Evolutionary conservation across 2,888 invertebrate genomes (phyloP).

Genomic region (Cartodere bifasciata): DNA sequence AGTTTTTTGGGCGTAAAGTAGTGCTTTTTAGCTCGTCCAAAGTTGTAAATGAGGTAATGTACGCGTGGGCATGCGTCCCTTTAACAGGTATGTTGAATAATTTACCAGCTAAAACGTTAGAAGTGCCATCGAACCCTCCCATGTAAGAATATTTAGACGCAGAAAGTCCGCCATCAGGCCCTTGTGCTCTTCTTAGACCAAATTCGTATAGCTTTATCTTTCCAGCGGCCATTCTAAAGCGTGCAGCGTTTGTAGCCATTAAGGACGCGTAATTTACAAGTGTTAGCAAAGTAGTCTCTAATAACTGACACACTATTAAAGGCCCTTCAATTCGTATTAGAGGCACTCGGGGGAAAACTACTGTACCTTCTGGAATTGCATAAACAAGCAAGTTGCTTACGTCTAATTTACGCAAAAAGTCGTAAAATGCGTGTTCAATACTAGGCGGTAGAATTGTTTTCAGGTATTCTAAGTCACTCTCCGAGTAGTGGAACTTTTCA

Average conservation of each 20-base stretch:
- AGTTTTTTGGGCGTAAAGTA: slow-evolving; percentile 25
- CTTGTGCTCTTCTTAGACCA: slow-evolving; percentile 94
- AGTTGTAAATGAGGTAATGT: slow-evolving; percentile 80
- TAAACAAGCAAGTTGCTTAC: slow-evolving; percentile 74
- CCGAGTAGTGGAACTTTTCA: slow-evolving; percentile 81
- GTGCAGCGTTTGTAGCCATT: slow-evolving; percentile 94
- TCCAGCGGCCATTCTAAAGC: slow-evolving; percentile 91
- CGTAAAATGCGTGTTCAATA: slow-evolving; percentile 82
- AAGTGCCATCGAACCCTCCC: slow-evolving; percentile 95
- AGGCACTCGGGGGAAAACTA: slow-evolving; percentile 93
- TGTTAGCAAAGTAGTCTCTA: slow-evolving; percentile 93
- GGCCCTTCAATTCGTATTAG: slow-evolving; percentile 90
- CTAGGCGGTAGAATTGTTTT: slow-evolving; percentile 68
- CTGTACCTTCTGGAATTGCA: slow-evolving; percentile 91
- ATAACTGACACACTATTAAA: slow-evolving; percentile 81
- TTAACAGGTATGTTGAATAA: slow-evolving; percentile 91
- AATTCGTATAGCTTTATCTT: slow-evolving; percentile 86
- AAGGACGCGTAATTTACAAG: slow-evolving; percentile 94
- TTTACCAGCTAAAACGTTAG: slow-evolving; percentile 95
- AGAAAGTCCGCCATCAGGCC: slow-evolving; percentile 93
- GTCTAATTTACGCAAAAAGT: slow-evolving; percentile 68
- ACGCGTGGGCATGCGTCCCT: slow-evolving; percentile 97
- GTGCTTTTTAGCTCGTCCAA: slow-evolving; percentile 43
- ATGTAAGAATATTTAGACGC: slow-evolving; percentile 96
- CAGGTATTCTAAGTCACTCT: slow-evolving; percentile 89